A percentile compares a stretch with the other conserved stretches of the same genome.
Evolutionary conservation across 2,113 vertebrate genomes (phyloP).

Genomic region (Cryptotis parvus): DNA sequence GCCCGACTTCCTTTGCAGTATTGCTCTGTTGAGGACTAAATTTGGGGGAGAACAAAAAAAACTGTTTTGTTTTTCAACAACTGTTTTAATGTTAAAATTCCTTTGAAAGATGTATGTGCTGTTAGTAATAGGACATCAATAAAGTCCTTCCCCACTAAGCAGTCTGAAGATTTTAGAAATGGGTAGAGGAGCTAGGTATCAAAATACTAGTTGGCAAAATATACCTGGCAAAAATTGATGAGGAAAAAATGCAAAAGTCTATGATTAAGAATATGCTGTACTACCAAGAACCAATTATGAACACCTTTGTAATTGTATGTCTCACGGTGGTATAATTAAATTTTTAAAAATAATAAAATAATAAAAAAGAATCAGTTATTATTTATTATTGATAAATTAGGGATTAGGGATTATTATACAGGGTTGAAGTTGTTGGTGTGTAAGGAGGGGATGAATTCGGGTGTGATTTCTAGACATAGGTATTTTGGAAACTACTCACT

Average conservation of each 20-base stretch:
- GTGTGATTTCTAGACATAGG: background rate
- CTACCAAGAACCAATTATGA: no score
- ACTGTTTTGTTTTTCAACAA: no score
- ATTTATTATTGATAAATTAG: no score
- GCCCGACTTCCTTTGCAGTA: background rate
- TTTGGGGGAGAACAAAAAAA: background rate
- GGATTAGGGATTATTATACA: background rate
- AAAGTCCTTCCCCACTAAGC: background rate
- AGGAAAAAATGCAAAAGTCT: background rate
- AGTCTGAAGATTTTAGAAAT: conserved; percentile 37
- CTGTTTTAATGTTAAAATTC: conserved; percentile 1
- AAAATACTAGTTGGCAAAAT: background rate
- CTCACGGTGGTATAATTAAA: no score
- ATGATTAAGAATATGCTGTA: conserved; percentile 27
- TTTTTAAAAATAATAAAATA: no score
- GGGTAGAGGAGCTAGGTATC: background rate
- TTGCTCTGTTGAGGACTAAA: background rate
- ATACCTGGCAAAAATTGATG: background rate
- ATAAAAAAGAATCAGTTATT: no score
- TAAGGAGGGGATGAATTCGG: background rate
- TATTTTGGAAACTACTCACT: conserved; percentile 31
- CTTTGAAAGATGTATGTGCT: background rate
- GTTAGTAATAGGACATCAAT: background rate
- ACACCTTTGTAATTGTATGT: no score
- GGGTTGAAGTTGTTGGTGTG: background rate